A percentile compares a stretch with the other conserved stretches of the same genome.
phyloP scores from a whole-genome alignment of 2,888 invertebrate species.

The Volucella bombylans region DNA sequence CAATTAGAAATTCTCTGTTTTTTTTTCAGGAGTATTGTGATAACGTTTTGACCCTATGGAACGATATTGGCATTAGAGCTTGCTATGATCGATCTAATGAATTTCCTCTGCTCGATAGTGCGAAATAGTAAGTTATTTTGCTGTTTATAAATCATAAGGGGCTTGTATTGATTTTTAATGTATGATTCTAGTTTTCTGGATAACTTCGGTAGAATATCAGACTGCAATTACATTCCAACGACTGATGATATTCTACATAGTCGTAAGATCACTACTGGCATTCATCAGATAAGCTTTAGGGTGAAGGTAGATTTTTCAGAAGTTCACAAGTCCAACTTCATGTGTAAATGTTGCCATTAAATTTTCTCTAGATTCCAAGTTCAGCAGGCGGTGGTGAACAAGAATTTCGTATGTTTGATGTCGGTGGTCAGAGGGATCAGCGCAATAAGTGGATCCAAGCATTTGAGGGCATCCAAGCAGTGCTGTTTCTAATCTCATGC shows the following conservation, averaged over 20 bases:
- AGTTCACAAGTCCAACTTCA: neutral
- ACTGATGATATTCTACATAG: constrained; percentile 90
- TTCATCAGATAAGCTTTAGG: constrained; percentile 89
- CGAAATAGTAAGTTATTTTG: constrained; percentile 88
- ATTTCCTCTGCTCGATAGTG: constrained; percentile 91
- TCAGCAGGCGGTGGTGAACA: constrained; percentile 88
- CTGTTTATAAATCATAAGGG: neutral
- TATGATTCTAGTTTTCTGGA: constrained; percentile 87
- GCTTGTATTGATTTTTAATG: neutral
- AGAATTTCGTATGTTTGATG: constrained; percentile 92
- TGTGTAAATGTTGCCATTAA: neutral
- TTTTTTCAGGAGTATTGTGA: constrained; percentile 87
- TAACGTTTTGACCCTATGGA: constrained; percentile 87
- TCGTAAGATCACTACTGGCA: constrained; percentile 88
- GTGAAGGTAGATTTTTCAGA: constrained; percentile 83
- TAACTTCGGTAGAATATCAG: constrained; percentile 86
- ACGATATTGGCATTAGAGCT: constrained; percentile 87
- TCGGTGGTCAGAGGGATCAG: constrained; percentile 92
- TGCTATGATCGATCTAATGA: constrained; percentile 89
- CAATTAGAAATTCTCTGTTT: constrained; percentile 29
- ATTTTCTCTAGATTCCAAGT: constrained; percentile 84
- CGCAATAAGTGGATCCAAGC: constrained; percentile 93
- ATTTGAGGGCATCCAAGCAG: constrained; percentile 91
- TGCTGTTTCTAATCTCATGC: constrained; percentile 90
- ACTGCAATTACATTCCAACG: constrained; percentile 87